Evolutionary conservation across 1,140 invertebrate species (phyloP).

Genomic region (Drosophila albomicans): DNA sequence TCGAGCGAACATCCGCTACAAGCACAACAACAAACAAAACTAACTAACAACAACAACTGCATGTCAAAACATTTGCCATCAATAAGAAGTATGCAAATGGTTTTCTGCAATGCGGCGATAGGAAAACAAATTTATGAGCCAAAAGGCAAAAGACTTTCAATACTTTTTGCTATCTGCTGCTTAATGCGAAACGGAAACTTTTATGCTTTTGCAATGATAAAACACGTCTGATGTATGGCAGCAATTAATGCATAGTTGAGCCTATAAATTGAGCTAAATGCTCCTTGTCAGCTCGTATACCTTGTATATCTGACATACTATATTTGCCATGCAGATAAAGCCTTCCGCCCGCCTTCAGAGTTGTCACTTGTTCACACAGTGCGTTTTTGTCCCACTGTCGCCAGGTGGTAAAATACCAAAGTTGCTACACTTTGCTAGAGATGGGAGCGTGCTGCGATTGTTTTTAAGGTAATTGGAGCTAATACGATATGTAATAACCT

Average conservation of each 20-base stretch:
- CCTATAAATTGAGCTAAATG: conserved; percentile 52
- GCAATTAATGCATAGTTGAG: conserved; percentile 37
- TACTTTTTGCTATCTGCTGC: conserved; percentile 36
- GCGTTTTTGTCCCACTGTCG: conserved; percentile 23
- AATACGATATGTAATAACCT: neutral
- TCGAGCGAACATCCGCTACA: conserved; percentile 67
- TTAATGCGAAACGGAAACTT: conserved; percentile 69
- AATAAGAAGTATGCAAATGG: conserved; percentile 72
- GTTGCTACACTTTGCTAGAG: conserved; percentile 11
- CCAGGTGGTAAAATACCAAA: conserved; percentile 53
- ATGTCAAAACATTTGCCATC: conserved; percentile 77
- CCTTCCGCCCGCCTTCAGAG: conserved; percentile 36
- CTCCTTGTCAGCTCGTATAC: conserved; percentile 12
- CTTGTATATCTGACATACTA: conserved; percentile 32
- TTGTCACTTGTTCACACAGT: conserved; percentile 43
- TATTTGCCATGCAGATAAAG: conserved; percentile 41
- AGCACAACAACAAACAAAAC: conserved; percentile 10
- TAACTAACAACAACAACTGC: conserved; percentile 27
- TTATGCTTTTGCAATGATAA: conserved; percentile 66
- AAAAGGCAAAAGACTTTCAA: conserved; percentile 54
- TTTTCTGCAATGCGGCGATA: conserved; percentile 57
- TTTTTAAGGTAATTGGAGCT: neutral
- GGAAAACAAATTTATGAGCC: conserved; percentile 58
- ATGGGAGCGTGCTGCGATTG: neutral
- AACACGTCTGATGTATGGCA: conserved; percentile 39